Base-by-base conservation (phyloP, 2,888 invertebrate species). In the Lasioglossum morio region DNA sequence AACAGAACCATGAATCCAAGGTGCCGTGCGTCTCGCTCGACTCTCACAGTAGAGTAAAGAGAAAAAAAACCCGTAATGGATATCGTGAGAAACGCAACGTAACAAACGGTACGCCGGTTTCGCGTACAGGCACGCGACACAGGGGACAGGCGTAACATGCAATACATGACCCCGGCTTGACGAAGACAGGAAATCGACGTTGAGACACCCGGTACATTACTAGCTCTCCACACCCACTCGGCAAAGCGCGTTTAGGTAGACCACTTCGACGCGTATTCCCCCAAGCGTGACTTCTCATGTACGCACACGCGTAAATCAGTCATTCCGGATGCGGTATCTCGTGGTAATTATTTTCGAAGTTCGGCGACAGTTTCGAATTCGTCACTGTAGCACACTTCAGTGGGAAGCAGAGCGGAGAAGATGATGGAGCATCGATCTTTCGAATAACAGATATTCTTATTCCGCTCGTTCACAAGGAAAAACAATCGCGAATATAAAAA, bases 71-170 rank as follows among this genome's bases (percentile, higher is more conserved):
- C 88, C 79, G 90, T 89, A 92, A 91, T 88, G 91, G 86, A 90
- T 87, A 90, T 86, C 92, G 91, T 91, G 92, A 87, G 91, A 92
- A 92, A 91, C 81, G 60, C 76, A 81, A 74, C 77, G 77, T 70
- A 60, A 77, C 81, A 60, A 82, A 81, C 81, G 85, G 66, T 79
- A 73, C 72, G 77, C 23, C n/a, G 48, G 73, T 57, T 81, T 79
- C 73, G 72, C 73, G 69, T 46, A 27, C 46, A 46, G 77, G 43
- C 73, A 77, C 82, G 79, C 40, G 73, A 70, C 66, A 48, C 57
- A 34, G 30, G 34, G 19, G 66, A 19, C 34, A 8, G 27, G 4
- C 14, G n/a, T n/a, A 19, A 66, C 66, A 30, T 30, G 53, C 53
- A 23, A 53, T 7, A 19, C 34, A 19, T 3, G 66, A 27, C 66